Evolutionary conservation across 2,888 invertebrate genomes (phyloP).

Genomic region (Bembecia ichneumoniformis): DNA sequence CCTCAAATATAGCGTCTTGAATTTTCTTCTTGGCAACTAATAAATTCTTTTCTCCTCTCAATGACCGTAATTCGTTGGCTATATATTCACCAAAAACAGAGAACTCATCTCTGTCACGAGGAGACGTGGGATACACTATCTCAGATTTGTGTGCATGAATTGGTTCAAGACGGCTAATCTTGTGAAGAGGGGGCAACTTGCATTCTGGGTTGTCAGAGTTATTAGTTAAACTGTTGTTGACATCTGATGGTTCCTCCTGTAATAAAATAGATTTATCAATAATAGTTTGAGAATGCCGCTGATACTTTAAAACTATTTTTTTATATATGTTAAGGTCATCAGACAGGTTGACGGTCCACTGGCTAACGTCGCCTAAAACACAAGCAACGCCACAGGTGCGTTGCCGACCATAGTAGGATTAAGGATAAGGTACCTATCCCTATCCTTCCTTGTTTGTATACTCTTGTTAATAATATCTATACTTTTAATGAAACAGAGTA

Average conservation of each 20-base stretch:
- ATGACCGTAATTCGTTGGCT: slow-evolving; percentile 71
- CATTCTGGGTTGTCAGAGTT: slow-evolving; percentile 35
- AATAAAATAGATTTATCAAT: slow-evolving; percentile 15
- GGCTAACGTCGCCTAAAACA: no score
- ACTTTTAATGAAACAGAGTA: neutral
- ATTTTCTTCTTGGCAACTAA: slow-evolving; percentile 73
- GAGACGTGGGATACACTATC: slow-evolving; percentile 19
- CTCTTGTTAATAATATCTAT: no score
- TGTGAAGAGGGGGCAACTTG: slow-evolving; percentile 39
- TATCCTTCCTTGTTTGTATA: no score
- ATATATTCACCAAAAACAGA: slow-evolving; percentile 74
- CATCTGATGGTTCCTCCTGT: slow-evolving; percentile 40
- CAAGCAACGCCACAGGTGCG: no score
- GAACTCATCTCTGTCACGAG: slow-evolving; percentile 62
- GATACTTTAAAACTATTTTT: neutral
- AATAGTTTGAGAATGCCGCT: no score
- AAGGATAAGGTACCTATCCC: no score
- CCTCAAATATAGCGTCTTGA: slow-evolving; percentile 73
- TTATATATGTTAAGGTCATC: no score
- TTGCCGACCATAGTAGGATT: no score
- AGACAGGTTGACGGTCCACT: no score
- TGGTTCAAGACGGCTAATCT: slow-evolving; percentile 35
- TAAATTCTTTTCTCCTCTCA: slow-evolving; percentile 69
- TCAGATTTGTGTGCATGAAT: slow-evolving; percentile 33
- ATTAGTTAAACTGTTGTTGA: slow-evolving; percentile 21